Conservation (phyloP, 2,113 vertebrate genomes). For the Brienomyrus longianalis region DNA sequence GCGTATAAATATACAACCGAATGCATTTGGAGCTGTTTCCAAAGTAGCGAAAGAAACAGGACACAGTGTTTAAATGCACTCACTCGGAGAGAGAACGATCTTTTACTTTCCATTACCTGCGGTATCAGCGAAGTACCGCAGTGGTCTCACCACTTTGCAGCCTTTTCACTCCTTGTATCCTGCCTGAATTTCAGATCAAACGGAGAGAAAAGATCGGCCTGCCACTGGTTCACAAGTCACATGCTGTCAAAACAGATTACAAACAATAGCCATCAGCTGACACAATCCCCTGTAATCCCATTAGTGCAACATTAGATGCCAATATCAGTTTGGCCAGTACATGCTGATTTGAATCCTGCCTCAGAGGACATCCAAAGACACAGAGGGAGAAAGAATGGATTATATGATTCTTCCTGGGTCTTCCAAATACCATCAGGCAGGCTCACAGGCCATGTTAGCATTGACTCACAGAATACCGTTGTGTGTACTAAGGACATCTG, state of each 20-base stretch:
- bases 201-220: background rate
- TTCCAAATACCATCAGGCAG: background rate
- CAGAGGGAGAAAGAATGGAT: background rate
- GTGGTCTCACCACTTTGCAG: background rate
- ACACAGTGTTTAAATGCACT: background rate
- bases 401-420: background rate
- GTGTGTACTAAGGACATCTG: background rate
- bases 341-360: constrained; percentile 7
- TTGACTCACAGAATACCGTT: background rate
- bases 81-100: background rate
- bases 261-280: constrained; percentile 34
- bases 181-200: constrained; percentile 15
- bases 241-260: constrained; percentile 40
- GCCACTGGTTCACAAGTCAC: constrained; percentile 9
- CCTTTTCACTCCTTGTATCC: background rate
- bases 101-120: background rate
- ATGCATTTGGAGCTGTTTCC: background rate
- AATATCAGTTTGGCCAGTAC: constrained; percentile 3
- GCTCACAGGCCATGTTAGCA: background rate
- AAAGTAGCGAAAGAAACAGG: background rate
- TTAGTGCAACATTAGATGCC: constrained; percentile 31
- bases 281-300: constrained; percentile 38
- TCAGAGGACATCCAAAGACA: constrained; percentile 21
- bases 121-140: background rate
- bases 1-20: background rate